These are phyloP conservation scores for Neoarius graeffei DNA, from an alignment of 2,113 vertebrate species.

Conservation along the genomic window DNA sequence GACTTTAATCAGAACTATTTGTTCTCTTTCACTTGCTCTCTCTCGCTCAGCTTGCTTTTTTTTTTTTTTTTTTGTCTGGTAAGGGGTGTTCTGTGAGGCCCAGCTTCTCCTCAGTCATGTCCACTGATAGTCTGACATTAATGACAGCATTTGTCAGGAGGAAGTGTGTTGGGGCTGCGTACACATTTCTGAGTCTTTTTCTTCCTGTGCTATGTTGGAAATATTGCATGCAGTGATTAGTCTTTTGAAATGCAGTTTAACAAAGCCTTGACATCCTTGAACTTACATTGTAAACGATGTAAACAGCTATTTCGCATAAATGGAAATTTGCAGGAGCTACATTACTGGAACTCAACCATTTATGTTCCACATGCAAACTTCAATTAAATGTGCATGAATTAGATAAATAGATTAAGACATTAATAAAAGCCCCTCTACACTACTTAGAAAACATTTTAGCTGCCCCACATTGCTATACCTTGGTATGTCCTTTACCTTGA, in stretches of 20 bases:
- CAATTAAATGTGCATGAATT: not conserved
- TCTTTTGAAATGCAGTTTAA: conserved; percentile 7
- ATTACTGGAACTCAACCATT: not conserved
- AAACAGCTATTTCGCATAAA: not conserved
- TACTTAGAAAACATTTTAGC: not conserved
- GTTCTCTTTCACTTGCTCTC: conserved; percentile 68
- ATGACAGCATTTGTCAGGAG: conserved; percentile 70
- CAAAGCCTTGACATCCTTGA: not conserved
- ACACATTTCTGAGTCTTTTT: conserved; percentile 25
- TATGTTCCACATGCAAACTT: not conserved
- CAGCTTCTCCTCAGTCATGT: conserved; percentile 97
- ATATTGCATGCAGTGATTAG: conserved; percentile 3
- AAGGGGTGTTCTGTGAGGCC: conserved; percentile 56
- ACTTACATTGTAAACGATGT: not conserved
- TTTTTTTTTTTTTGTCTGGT: conserved; percentile 3
- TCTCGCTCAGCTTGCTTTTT: conserved; percentile 4
- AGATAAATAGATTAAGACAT: not conserved
- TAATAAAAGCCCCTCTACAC: not conserved
- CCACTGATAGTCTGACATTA: conserved; percentile 99
- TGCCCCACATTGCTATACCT: too few relatives aligned
- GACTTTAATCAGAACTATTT: conserved; percentile 99
- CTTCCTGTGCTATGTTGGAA: not conserved
- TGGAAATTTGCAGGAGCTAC: not conserved
- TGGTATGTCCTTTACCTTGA: not conserved
- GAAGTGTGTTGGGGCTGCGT: conserved; percentile 19